Base-by-base conservation (phyloP, 2,888 invertebrate species). In the Barypeithes pellucidus region DNA sequence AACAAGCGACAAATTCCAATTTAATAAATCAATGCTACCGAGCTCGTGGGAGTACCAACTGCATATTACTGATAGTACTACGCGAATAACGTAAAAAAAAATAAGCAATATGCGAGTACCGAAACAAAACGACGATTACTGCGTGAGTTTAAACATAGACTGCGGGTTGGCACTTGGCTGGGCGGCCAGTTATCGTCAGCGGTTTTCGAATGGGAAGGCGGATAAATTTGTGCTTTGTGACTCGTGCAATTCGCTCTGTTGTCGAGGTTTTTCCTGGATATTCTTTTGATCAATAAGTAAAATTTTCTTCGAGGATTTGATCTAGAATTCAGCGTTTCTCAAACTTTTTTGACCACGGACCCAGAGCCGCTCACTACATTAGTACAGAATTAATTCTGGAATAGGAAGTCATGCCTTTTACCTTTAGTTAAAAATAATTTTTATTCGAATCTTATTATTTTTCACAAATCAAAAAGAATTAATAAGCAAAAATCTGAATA, bases 191-290 rank as follows among this genome's bases (percentile, higher is more conserved):
- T 36, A 50, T 62, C 57, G 62, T 72, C 72, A 72, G 72, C 72
- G 67, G 72, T 72, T 71, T 67, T 39, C 57, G 47, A 71, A 63
- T 63, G 72, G 72, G 67, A 45, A 54, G 50, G 59, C 65, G 62
- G 62, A 72, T 72, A 67, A 60, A 62, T 67, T 67, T 67, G 72
- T 67, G 67, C 54, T 52, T 59, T 65, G 41, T 33, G 18, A 12
- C 20, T 24, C 45, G 57, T 36, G 59, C 18, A 24, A 14, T 50
- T n/a, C 24, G 61, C 61, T 22, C 2, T 8, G 61, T 63, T 63
- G 63, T 50, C 63, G 50, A 45, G 2, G 11, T 33, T 63, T 63
- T 63, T 50, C 12, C 39, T 39, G 29, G 29, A 29, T 8, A 7
- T 29, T 29, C 9, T 29, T 2, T 24, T 11, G 39, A n/a, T 39